Percentiles rank a stretch among this genome's conserved stretches.
phyloP scores from a whole-genome alignment of 2,888 invertebrate genomes.

The Cheilosia grossa region DNA sequence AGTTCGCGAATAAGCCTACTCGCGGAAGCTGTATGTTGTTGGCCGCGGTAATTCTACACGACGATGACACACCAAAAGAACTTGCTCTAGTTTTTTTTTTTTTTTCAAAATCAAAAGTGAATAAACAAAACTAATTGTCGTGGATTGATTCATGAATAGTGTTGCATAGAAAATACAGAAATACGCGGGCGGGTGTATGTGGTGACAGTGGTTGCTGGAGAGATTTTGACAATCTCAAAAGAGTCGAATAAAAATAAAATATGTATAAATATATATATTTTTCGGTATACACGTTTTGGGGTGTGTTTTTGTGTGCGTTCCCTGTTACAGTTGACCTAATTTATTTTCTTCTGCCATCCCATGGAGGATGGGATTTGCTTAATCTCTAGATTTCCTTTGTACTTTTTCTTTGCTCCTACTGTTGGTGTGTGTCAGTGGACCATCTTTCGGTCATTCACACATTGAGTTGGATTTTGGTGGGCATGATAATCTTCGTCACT shows the following conservation, averaged over 20 bases:
- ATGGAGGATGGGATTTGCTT: constrained; percentile 48
- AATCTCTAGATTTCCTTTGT: constrained; percentile 21
- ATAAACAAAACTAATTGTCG: constrained; percentile 2
- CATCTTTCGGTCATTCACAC: constrained; percentile 51
- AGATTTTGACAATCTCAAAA: constrained; percentile 1
- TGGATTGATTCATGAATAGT: constrained; percentile 12
- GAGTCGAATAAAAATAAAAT: constrained; percentile 8
- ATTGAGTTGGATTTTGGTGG: not conserved
- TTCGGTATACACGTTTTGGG: constrained; percentile 71
- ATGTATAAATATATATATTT: constrained; percentile 49
- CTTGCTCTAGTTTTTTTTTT: constrained; percentile 11
- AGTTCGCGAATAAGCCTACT: constrained; percentile 63
- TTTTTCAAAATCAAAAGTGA: constrained; percentile 31
- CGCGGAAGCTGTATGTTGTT: constrained; percentile 59
- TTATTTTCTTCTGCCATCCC: constrained; percentile 28
- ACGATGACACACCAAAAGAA: constrained; percentile 7
- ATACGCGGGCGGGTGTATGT: constrained; percentile 16
- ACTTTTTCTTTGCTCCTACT: not conserved
- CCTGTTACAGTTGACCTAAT: constrained; percentile 68
- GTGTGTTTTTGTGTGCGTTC: constrained; percentile 69
- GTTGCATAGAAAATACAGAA: too few relatives aligned
- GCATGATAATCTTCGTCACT: not conserved
- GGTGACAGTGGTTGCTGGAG: constrained; percentile 22
- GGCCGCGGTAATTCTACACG: constrained; percentile 17
- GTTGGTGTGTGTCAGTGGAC: constrained; percentile 23